Base-by-base conservation (phyloP, 1,140 invertebrate genomes). In the Bactericera cockerelli region DNA sequence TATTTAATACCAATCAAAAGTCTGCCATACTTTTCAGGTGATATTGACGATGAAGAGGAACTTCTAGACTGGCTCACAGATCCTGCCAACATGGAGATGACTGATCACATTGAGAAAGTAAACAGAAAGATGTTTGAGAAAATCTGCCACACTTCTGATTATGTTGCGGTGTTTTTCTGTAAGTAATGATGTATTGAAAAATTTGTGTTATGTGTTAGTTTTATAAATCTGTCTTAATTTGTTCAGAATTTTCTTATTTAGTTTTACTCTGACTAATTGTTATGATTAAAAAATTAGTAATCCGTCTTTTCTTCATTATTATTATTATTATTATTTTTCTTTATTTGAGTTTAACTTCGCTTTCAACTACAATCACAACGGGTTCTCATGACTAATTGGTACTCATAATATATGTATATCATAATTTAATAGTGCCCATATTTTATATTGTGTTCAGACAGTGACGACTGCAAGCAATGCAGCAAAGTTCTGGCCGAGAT, bases 161-260 rank as follows among this genome's bases (percentile, higher is more conserved):
- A 93, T 68, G 79, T 94, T n/a, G 90, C 89, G 4, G 89, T 93
- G 38, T 90, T 93, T 72, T 91, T 96, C 77, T 94, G 91, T 94
- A 76, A 87, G 87, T 82, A n/a, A 53, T 55, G 19, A 36, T 55
- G 8, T 2, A 49, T 22, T n/a, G n/a, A n/a, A n/a, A n/a, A n/a
- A n/a, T n/a, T n/a, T n/a, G n/a, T n/a, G n/a, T n/a, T n/a, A n/a
- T n/a, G n/a, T n/a, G n/a, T n/a, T n/a, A n/a, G n/a, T n/a, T n/a
- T n/a, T n/a, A n/a, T n/a, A n/a, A n/a, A n/a, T n/a, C n/a, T n/a
- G n/a, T n/a, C n/a, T n/a, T n/a, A n/a, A n/a, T n/a, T n/a, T n/a
- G n/a, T n/a, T n/a, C n/a, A n/a, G n/a, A n/a, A n/a, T n/a, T n/a
- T n/a, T n/a, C n/a, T n/a, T n/a, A n/a, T n/a, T n/a, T n/a, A n/a